Evolutionary conservation across 2,797 vertebrate genomes (phyloP).

Genomic region (Hippopotamyrus pictus): DNA sequence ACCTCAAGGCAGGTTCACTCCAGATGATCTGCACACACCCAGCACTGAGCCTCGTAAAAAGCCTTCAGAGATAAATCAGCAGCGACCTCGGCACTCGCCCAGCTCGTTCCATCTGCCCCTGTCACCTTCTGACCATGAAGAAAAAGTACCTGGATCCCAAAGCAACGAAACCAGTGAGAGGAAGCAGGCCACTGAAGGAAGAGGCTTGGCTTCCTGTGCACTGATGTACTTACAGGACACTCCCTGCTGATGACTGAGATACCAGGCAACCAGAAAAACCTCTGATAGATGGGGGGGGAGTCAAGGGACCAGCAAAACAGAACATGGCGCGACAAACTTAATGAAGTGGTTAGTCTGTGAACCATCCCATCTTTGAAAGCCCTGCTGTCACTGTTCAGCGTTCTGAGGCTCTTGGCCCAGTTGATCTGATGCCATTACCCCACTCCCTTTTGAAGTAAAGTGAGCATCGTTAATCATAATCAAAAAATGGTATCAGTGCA

Average conservation of each 20-base stretch:
- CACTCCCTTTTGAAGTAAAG: background rate
- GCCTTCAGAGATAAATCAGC: background rate
- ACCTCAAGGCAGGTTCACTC: background rate
- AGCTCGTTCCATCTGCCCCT: background rate
- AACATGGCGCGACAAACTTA: background rate
- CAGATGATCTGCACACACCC: background rate
- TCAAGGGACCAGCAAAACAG: background rate
- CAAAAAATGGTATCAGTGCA: too few relatives aligned
- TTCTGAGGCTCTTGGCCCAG: background rate
- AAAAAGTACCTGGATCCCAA: background rate
- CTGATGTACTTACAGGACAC: background rate
- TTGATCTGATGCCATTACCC: background rate
- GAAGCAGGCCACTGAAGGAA: background rate
- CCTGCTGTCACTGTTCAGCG: background rate
- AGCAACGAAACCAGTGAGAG: background rate
- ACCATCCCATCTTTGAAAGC: background rate
- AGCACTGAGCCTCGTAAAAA: background rate
- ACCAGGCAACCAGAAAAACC: background rate
- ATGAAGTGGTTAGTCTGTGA: background rate
- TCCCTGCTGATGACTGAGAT: background rate
- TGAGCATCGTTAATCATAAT: background rate
- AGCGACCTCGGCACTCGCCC: background rate
- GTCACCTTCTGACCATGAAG: background rate
- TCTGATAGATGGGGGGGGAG: background rate
- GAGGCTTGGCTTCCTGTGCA: background rate